These are phyloP conservation scores for Luscinia megarhynchos DNA, from an alignment of 2,797 vertebrate genomes.

Conservation along the genomic window DNA sequence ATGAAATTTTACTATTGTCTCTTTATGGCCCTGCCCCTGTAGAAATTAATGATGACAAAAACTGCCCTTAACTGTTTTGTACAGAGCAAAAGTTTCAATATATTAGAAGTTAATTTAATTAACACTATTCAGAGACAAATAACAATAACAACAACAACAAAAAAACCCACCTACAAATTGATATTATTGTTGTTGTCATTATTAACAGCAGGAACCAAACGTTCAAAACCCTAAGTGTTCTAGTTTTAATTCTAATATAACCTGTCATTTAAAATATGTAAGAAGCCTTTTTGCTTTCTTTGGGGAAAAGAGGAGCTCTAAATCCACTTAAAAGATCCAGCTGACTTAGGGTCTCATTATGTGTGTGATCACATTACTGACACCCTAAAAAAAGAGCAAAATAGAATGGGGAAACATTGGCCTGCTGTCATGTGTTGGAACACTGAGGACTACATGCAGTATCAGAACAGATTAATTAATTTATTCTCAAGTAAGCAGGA, in stretches of 20 bases:
- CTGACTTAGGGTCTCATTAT: conserved; percentile 37
- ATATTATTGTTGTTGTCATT: not conserved
- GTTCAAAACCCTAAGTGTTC: not conserved
- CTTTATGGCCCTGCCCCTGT: not conserved
- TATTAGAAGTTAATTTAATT: not conserved
- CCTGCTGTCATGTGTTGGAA: not conserved
- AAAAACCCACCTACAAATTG: not conserved
- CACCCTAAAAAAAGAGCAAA: conserved; percentile 6
- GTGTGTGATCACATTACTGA: not conserved
- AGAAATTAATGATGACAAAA: not conserved
- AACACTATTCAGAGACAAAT: not conserved
- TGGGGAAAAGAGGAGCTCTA: conserved; percentile 8
- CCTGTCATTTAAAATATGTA: not conserved
- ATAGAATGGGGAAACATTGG: not conserved
- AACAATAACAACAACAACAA: not conserved
- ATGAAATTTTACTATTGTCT: not conserved
- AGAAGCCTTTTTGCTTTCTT: conserved; percentile 6
- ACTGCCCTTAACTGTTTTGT: not conserved
- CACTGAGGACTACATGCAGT: not conserved
- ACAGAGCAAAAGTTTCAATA: not conserved
- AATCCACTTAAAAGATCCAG: conserved; percentile 13
- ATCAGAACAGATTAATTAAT: not conserved
- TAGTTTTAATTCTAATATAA: not conserved
- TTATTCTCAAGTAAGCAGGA: not conserved
- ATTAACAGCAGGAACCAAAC: not conserved